These are phyloP conservation scores for Phoenicopterus ruber DNA, from an alignment of 2,113 vertebrate genomes.

Conservation along the genomic window DNA sequence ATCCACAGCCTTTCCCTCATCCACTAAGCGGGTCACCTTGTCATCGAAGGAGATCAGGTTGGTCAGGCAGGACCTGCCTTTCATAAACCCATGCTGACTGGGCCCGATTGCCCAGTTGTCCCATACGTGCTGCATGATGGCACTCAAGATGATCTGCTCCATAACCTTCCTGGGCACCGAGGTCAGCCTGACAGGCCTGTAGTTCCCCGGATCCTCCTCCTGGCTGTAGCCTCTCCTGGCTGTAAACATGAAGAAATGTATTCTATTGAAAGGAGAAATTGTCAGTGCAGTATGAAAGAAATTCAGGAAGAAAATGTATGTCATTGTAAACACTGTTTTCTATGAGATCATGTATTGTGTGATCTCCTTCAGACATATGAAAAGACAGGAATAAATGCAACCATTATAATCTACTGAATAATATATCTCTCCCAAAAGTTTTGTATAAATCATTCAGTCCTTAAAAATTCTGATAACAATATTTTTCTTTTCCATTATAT, in stretches of 20 bases:
- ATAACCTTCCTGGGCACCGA: too few relatives aligned
- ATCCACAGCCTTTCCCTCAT: too few relatives aligned
- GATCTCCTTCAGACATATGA: conserved; percentile 11
- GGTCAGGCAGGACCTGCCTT: too few relatives aligned
- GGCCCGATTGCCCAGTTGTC: too few relatives aligned
- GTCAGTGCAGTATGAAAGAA: conserved; percentile 10
- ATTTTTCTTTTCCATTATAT: conserved; percentile 27
- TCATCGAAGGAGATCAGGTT: too few relatives aligned
- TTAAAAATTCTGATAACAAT: conserved; percentile 13
- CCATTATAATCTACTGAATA: conserved; percentile 35
- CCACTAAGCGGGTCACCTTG: too few relatives aligned
- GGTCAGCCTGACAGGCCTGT: too few relatives aligned
- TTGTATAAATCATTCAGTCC: background rate
- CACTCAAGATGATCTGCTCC: too few relatives aligned
- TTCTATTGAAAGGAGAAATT: conserved; percentile 43
- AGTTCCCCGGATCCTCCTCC: too few relatives aligned
- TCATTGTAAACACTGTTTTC: conserved; percentile 33
- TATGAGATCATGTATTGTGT: conserved; percentile 28
- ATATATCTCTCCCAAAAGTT: background rate
- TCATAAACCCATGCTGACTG: too few relatives aligned
- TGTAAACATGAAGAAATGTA: background rate
- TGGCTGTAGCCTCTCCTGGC: too few relatives aligned
- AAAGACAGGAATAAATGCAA: conserved; percentile 47
- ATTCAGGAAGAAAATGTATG: conserved; percentile 26
- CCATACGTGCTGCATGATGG: too few relatives aligned